phyloP scores from a whole-genome alignment of 2,113 vertebrate genomes.

The Danio rerio region DNA sequence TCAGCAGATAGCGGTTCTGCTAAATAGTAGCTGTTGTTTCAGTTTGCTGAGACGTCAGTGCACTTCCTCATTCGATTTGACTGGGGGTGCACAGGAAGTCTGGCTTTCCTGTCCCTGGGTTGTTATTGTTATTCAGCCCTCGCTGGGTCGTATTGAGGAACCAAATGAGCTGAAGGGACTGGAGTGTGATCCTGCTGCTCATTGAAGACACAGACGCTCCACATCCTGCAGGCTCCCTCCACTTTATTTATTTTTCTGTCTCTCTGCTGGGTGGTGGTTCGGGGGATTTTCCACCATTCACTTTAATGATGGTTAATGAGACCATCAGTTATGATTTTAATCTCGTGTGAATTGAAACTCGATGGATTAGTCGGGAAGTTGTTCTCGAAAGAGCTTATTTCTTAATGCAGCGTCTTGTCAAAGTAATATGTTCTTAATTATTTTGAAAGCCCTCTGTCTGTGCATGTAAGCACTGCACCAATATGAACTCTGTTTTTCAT shows the following conservation, averaged over 20 bases:
- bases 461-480: no score
- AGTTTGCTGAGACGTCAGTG: slow-evolving; percentile 21
- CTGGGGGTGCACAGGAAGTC: slow-evolving; percentile 54
- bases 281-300: slow-evolving; percentile 44
- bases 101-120: slow-evolving; percentile 46
- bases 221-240: not conserved
- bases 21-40: slow-evolving; percentile 19
- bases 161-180: slow-evolving; percentile 22
- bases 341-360: slow-evolving; percentile 8
- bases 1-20: slow-evolving; percentile 4
- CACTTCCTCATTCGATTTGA: slow-evolving; percentile 49
- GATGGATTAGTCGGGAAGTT: not conserved
- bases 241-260: not conserved
- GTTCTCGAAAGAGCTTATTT: not conserved
- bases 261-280: not conserved
- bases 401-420: not conserved
- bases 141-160: slow-evolving; percentile 12
- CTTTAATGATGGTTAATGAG: slow-evolving; percentile 46
- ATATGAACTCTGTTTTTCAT: slow-evolving; percentile 17
- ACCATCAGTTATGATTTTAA: slow-evolving; percentile 30
- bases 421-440: no score
- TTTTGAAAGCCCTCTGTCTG: no score
- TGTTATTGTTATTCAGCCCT: slow-evolving; percentile 49
- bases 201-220: slow-evolving; percentile 39
- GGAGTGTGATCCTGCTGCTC: slow-evolving; percentile 34